A percentile compares a stretch with the other conserved stretches of the same genome.
These are phyloP conservation scores for Cheilosia impressa DNA, from an alignment of 2,888 invertebrate genomes.

Conservation along the genomic window DNA sequence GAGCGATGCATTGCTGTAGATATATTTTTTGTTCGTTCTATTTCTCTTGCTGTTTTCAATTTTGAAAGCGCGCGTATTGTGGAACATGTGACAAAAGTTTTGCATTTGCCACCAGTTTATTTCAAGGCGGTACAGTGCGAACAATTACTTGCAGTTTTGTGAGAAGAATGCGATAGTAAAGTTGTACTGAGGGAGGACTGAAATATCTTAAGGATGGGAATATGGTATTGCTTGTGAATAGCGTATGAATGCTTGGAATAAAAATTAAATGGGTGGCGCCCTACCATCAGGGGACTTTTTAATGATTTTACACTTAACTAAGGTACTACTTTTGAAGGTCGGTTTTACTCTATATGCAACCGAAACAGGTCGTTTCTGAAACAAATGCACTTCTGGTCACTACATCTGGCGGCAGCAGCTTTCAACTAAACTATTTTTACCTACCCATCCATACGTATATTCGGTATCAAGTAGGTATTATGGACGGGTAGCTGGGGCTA, in stretches of 20 bases:
- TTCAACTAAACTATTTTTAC: too few species aligned
- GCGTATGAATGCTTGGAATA: background rate
- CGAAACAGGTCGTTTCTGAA: too few species aligned
- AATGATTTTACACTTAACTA: too few species aligned
- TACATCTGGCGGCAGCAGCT: too few species aligned
- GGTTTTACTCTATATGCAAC: too few species aligned
- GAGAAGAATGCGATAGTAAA: conserved; percentile 3
- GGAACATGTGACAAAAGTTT: conserved; percentile 46
- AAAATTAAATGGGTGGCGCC: background rate
- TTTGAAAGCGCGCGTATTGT: conserved; percentile 53
- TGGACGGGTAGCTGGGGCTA: too few species aligned
- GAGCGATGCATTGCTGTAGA: conserved; percentile 33
- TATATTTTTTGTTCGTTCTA: background rate
- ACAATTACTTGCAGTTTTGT: conserved; percentile 53
- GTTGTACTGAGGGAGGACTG: conserved; percentile 9
- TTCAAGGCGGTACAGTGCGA: conserved; percentile 49
- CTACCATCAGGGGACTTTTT: background rate
- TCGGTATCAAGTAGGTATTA: too few species aligned
- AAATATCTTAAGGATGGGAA: background rate
- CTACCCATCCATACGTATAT: too few species aligned
- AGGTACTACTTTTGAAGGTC: too few species aligned
- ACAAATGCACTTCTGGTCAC: too few species aligned
- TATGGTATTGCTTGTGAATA: background rate
- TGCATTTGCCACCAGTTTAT: conserved; percentile 63
- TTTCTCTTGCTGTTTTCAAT: conserved; percentile 6